Evolutionary conservation across 2,113 vertebrate species (phyloP).

Genomic region (Poicephalus gulielmi): DNA sequence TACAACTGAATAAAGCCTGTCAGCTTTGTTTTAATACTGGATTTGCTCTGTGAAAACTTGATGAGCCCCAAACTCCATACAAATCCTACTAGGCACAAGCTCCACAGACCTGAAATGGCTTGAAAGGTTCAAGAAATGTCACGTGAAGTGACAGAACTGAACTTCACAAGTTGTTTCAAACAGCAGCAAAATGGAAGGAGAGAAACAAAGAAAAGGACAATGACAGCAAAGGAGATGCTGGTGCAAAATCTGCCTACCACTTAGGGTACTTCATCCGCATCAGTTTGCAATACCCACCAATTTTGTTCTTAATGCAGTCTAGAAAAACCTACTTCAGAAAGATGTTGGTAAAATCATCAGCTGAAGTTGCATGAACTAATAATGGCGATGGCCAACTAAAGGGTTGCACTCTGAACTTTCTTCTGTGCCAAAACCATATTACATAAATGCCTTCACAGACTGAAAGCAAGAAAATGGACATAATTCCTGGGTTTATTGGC

Average conservation of each 20-base stretch:
- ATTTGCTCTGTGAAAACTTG: neutral
- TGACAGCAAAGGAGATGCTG: neutral
- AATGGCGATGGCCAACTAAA: neutral
- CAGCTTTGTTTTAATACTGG: neutral
- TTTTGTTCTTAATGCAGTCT: neutral
- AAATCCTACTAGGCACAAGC: neutral
- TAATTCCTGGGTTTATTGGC: neutral
- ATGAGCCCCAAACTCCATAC: neutral
- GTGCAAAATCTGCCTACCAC: neutral
- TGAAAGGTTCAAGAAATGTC: neutral
- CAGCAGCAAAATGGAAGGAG: neutral
- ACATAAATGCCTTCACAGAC: neutral
- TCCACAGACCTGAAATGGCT: neutral
- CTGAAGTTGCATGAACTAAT: neutral
- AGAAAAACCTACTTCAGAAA: neutral
- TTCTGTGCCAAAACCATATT: neutral
- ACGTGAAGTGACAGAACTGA: neutral
- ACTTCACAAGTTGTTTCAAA: neutral
- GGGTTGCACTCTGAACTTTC: neutral
- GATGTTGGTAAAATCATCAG: neutral
- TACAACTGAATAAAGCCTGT: neutral
- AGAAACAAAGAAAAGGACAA: too few species aligned
- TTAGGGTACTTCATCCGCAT: neutral
- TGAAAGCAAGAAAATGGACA: neutral
- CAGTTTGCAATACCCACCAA: too few species aligned